phyloP scores from a whole-genome alignment of 2,113 vertebrate species.

The Nerophis lumbriciformis region DNA sequence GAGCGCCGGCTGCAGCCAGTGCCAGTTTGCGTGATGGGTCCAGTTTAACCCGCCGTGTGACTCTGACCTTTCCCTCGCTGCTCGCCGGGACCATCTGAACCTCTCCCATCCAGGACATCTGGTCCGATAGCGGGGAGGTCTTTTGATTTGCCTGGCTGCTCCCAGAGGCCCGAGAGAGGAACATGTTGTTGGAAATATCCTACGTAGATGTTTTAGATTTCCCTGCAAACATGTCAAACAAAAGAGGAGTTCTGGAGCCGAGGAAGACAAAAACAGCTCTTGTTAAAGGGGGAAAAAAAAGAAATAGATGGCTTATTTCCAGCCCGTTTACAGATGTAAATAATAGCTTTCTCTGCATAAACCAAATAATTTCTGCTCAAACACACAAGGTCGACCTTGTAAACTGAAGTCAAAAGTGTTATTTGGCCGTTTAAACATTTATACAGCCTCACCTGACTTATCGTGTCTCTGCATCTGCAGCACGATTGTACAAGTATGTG shows the following conservation, averaged over 20 bases:
- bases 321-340: not conserved
- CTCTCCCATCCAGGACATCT: slow-evolving; percentile 70
- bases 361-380: slow-evolving; percentile 1
- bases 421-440: slow-evolving; percentile 38
- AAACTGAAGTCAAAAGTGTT: slow-evolving; percentile 26
- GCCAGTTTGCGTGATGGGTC: slow-evolving; percentile 70
- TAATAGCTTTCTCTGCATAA: slow-evolving; percentile 1
- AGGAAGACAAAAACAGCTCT: not conserved
- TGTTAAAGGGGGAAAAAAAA: not conserved
- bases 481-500: slow-evolving; percentile 59
- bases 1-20: slow-evolving; percentile 34
- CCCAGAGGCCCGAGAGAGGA: slow-evolving; percentile 50
- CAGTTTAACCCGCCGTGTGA: slow-evolving; percentile 78
- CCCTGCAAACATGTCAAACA: slow-evolving; percentile 10
- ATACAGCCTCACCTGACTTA: slow-evolving; percentile 44
- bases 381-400: slow-evolving; percentile 3
- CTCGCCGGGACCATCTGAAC: slow-evolving; percentile 74
- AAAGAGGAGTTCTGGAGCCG: not conserved
- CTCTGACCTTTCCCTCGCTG: slow-evolving; percentile 71
- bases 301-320: not conserved
- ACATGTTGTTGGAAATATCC: not conserved
- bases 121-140: slow-evolving; percentile 57
- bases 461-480: slow-evolving; percentile 66
- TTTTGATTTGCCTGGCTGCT: slow-evolving; percentile 56
- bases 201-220: not conserved